Percentiles rank a stretch among this genome's conserved stretches.
phyloP scores from a whole-genome alignment of 2,113 vertebrate species.

The Ptyas mucosa region DNA sequence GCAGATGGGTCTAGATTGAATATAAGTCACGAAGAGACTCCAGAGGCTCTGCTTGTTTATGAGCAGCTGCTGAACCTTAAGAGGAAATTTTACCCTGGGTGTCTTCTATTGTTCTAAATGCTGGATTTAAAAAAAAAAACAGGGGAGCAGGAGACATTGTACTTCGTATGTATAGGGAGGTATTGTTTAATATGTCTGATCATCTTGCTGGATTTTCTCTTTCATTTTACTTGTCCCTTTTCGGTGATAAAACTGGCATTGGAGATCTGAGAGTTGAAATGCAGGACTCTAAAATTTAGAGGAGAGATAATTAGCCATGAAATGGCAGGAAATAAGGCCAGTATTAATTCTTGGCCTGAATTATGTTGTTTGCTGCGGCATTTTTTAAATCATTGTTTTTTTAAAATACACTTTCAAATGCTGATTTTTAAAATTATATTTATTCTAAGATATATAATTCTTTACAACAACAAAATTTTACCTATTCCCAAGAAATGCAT shows the following conservation, averaged over 20 bases:
- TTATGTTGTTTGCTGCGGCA: neutral
- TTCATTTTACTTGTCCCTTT: neutral
- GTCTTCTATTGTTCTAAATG: slow-evolving; percentile 33
- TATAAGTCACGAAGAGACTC: slow-evolving; percentile 45
- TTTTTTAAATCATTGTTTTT: neutral
- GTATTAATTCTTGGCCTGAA: neutral
- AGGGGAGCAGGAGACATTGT: too few relatives aligned
- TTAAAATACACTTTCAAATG: neutral
- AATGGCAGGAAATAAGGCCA: neutral
- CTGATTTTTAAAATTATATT: neutral
- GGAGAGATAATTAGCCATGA: neutral
- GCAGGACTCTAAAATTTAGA: neutral
- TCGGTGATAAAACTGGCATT: neutral
- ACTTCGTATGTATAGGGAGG: neutral
- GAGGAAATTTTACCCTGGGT: slow-evolving; percentile 36
- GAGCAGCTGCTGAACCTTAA: slow-evolving; percentile 58
- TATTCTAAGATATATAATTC: neutral
- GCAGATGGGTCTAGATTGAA: slow-evolving; percentile 58
- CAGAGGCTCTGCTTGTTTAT: slow-evolving; percentile 36
- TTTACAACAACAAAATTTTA: neutral
- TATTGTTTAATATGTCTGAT: neutral
- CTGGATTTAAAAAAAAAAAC: neutral
- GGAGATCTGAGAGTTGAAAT: neutral
- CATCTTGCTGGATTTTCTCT: neutral
- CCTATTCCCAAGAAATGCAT: neutral